Evolutionary conservation across 2,797 vertebrate genomes (phyloP).

Genomic region (Syngnathus acus): DNA sequence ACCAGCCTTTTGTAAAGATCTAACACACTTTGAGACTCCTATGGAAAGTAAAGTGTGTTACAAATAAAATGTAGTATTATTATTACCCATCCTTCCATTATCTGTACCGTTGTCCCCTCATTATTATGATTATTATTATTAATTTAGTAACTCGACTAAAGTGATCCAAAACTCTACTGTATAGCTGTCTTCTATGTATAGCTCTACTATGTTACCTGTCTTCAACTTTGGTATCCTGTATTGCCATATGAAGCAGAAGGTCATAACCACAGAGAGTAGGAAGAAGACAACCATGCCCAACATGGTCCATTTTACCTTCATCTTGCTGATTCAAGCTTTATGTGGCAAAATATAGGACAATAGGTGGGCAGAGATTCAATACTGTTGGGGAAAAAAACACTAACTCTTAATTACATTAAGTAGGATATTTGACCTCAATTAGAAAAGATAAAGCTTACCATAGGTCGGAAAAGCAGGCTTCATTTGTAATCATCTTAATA

Average conservation of each 20-base stretch:
- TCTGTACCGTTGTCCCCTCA: too few species aligned
- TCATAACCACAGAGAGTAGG: slow-evolving; percentile 78
- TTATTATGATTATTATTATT: too few species aligned
- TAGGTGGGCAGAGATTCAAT: slow-evolving; percentile 7
- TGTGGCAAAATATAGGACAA: slow-evolving; percentile 12
- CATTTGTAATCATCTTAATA: not conserved
- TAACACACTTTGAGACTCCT: too few species aligned
- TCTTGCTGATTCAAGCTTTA: slow-evolving; percentile 23
- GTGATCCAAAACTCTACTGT: not conserved
- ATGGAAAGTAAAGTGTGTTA: too few species aligned
- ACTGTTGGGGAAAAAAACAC: not conserved
- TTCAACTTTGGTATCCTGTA: slow-evolving; percentile 75
- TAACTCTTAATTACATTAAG: not conserved
- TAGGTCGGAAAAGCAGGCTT: not conserved
- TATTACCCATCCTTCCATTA: too few species aligned
- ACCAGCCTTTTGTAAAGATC: too few species aligned
- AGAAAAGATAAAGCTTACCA: not conserved
- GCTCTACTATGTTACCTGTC: slow-evolving; percentile 50
- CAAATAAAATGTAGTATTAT: too few species aligned
- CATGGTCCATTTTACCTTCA: slow-evolving; percentile 74
- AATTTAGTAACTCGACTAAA: too few species aligned
- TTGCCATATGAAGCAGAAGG: slow-evolving; percentile 84
- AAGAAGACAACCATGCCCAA: slow-evolving; percentile 72
- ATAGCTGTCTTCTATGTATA: too few species aligned
- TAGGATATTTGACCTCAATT: too few species aligned